These are phyloP conservation scores for Sycophila sp. DNA, from an alignment of 1,140 invertebrate species.

Conservation along the genomic window DNA sequence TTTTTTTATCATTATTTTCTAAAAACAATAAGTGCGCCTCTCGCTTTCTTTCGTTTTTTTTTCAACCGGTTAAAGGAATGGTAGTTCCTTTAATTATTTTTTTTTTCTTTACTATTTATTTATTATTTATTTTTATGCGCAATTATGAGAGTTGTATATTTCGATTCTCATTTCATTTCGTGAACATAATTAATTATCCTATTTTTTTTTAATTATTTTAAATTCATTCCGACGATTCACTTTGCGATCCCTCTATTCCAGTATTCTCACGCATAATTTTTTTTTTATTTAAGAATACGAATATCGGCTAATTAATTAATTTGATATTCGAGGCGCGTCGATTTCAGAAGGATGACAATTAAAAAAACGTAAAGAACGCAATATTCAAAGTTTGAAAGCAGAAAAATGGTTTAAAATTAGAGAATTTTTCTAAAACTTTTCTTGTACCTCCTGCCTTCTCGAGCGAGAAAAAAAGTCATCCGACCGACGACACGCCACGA, in stretches of 20 bases:
- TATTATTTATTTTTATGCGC: constrained; percentile 5
- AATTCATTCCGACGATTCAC: constrained; percentile 19
- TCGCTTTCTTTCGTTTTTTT: constrained; percentile 17
- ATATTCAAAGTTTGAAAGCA: too few species aligned
- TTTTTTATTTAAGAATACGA: constrained; percentile 17
- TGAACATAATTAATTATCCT: constrained; percentile 24
- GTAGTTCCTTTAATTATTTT: constrained; percentile 15
- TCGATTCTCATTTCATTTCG: constrained; percentile 14
- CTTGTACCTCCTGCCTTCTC: constrained; percentile 5
- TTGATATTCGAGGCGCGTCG: constrained; percentile 10
- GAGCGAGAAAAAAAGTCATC: constrained; percentile 3
- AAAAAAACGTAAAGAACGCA: neutral
- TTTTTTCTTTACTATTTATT: constrained; percentile 7
- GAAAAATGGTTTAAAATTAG: too few species aligned
- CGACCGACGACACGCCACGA: constrained; percentile 6
- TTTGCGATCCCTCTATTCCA: constrained; percentile 6
- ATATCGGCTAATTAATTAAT: constrained; percentile 17
- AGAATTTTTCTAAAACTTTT: neutral
- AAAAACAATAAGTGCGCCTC: constrained; percentile 38
- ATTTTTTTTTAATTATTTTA: constrained; percentile 28
- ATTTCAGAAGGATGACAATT: neutral
- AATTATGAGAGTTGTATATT: constrained; percentile 10
- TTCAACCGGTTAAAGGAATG: constrained; percentile 14
- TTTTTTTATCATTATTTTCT: constrained; percentile 14
- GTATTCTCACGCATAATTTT: constrained; percentile 1